Conservation (phyloP, 2,113 vertebrate genomes). For the Brachirus orientalis region DNA sequence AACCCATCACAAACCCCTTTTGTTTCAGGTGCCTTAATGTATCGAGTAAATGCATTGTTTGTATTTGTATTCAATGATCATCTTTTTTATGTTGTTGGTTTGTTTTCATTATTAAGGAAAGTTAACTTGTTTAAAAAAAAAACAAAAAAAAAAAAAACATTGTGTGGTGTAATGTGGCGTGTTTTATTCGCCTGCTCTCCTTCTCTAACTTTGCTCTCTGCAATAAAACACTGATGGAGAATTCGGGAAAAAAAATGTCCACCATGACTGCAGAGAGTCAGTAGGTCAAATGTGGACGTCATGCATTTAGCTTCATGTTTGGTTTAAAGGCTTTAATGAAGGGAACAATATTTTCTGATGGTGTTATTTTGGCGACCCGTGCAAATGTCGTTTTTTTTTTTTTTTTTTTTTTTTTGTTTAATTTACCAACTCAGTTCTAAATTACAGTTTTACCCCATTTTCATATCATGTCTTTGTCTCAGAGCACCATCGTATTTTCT, state of each 20-base stretch:
- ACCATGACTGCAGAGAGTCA: constrained; percentile 73
- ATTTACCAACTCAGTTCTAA: constrained; percentile 76
- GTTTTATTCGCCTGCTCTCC: constrained; percentile 80
- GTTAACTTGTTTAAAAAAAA: constrained; percentile 59
- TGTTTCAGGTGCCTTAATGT: constrained; percentile 75
- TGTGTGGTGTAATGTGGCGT: constrained; percentile 86
- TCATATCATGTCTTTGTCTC: constrained; percentile 70
- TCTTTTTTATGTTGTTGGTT: constrained; percentile 75
- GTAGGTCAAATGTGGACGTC: constrained; percentile 82
- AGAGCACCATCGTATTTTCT: constrained; percentile 72
- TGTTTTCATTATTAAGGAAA: constrained; percentile 74
- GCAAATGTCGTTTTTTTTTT: constrained; percentile 68
- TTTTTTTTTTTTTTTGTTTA: constrained; percentile 35
- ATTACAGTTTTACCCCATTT: constrained; percentile 61
- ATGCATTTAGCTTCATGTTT: constrained; percentile 71
- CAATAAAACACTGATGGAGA: constrained; percentile 52
- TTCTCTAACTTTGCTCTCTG: constrained; percentile 66
- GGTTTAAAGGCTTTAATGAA: constrained; percentile 89
- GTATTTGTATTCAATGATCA: constrained; percentile 84
- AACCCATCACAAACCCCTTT: constrained; percentile 68
- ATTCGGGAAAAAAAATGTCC: constrained; percentile 38
- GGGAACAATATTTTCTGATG: constrained; percentile 84
- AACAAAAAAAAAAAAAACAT: neutral
- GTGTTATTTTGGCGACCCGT: constrained; percentile 61
- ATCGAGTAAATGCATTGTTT: constrained; percentile 64